Evolutionary conservation across 2,113 vertebrate genomes (phyloP).

Genomic region (Dermatemys mawii): DNA sequence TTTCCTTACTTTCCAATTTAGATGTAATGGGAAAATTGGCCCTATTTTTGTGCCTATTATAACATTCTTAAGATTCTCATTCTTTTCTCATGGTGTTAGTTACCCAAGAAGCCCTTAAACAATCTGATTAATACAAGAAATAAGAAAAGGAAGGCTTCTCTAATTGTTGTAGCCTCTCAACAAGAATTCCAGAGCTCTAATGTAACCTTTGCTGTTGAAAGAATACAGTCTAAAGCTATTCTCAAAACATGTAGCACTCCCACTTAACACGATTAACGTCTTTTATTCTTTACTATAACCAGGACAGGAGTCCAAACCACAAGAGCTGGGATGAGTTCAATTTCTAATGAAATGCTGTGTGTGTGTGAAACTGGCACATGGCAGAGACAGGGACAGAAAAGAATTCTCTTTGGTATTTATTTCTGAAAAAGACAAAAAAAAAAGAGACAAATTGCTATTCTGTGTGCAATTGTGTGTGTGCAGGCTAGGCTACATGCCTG

Average conservation of each 20-base stretch:
- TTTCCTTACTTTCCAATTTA: slow-evolving; percentile 90
- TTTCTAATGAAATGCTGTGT: slow-evolving; percentile 34
- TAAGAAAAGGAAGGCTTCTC: neutral
- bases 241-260: neutral
- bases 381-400: neutral
- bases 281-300: neutral
- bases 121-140: slow-evolving; percentile 6
- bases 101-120: slow-evolving; percentile 68
- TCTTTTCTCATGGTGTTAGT: slow-evolving; percentile 77
- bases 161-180: neutral
- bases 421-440: neutral
- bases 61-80: slow-evolving; percentile 84
- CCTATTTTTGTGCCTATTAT: slow-evolving; percentile 82
- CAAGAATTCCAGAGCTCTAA: neutral
- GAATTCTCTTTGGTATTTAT: neutral
- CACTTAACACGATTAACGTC: neutral
- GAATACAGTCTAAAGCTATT: neutral
- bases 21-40: slow-evolving; percentile 92
- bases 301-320: neutral
- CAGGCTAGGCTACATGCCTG: neutral
- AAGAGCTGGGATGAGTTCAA: neutral
- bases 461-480: too few relatives aligned
- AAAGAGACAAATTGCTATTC: slow-evolving; percentile 13
- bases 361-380: neutral
- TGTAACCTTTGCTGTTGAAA: neutral